Conservation (phyloP, 2,888 invertebrate species). For the Scrobipalpa atriplicella region DNA sequence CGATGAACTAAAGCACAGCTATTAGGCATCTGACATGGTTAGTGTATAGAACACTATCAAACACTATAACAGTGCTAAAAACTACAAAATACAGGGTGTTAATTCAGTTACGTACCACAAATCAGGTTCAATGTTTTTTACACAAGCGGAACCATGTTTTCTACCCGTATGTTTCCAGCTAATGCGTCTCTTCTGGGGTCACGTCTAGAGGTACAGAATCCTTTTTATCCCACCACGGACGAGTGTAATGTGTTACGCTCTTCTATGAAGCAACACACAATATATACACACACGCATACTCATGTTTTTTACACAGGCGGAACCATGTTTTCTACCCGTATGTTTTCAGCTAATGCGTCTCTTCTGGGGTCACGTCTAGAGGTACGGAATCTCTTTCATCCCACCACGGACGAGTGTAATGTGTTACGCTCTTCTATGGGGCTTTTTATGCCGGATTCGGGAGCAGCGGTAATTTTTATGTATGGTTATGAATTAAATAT, state of each 20-base stretch:
- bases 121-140: no score
- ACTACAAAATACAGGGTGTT: no score
- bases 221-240: conserved; percentile 6
- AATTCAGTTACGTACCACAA: no score
- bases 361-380: conserved; percentile 27
- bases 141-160: not conserved
- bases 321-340: conserved; percentile 34
- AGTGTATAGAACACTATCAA: no score
- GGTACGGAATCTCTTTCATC: conserved; percentile 13
- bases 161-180: conserved; percentile 45
- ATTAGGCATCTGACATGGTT: no score
- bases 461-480: conserved; percentile 12
- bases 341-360: conserved; percentile 51
- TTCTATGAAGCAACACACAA: conserved; percentile 1
- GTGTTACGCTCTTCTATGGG: conserved; percentile 8
- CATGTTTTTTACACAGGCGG: no score
- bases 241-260: conserved; percentile 9
- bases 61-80: no score
- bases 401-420: conserved; percentile 4
- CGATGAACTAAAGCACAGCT: no score
- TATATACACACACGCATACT: no score
- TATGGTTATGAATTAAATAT: conserved; percentile 18
- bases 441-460: conserved; percentile 2
- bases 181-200: conserved; percentile 44
- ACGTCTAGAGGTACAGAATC: conserved; percentile 9